Base-by-base conservation (phyloP, 1,140 invertebrate species). In the Drosophila tristis region DNA sequence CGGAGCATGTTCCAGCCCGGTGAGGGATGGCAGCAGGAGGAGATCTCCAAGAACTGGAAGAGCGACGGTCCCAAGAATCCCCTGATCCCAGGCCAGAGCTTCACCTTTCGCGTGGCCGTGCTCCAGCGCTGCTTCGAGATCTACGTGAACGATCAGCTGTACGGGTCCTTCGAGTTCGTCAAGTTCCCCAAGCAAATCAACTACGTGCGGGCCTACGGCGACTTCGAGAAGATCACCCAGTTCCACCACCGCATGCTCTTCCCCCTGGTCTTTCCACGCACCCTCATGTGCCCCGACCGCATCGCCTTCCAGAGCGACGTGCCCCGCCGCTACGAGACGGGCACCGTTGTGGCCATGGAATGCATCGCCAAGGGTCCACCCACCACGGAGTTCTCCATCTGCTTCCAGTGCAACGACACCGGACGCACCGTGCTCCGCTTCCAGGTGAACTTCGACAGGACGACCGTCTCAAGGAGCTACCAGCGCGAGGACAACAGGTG, bases 21-120 rank as follows among this genome's bases (percentile, higher is more conserved):
- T 1, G 87, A 91, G 62, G 91, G 91, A 26, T 92, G 91, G 91
- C 80, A 92, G 59, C 91, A 92, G 67, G 91, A 92, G 56, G 91
- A 92, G 48, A 92, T 92, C 5, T 92, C 91, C 3, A 92, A 92
- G 60, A 92, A 92, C 57, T 92, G 91, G 91, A 91, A 91, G 73
- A 72, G 81, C 42, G 91, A 91, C 59, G 85, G 90, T 0, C 91
- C 91, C 2, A 92, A 92, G 54, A 92, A 92, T 74, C 91, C 91
- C 0, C 42, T 92, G 4, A 61, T 89, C 31, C 91, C 91, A 9
- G 91, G 91, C 9, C 90, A 92, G 74, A 78, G 75, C 23, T 92
- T 92, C 47, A 92, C 72, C 13, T 92, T 92, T 61, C 86, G 91
- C 2, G 89, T 92, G 8, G 91, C 91, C 26, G 91, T 92, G 0